phyloP scores from a whole-genome alignment of 2,797 vertebrate species.

The Pristis pectinata region DNA sequence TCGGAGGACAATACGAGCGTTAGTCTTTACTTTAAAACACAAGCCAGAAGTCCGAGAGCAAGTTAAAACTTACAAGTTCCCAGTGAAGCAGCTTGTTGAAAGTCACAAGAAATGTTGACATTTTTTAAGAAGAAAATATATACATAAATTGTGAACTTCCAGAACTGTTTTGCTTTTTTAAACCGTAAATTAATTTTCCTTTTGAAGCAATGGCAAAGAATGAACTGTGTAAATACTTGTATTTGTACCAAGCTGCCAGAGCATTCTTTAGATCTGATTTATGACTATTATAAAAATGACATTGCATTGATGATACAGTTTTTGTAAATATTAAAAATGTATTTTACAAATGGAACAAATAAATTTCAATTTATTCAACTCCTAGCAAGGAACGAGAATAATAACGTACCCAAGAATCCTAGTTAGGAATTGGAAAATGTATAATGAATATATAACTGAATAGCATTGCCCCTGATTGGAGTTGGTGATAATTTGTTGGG shows the following conservation, averaged over 20 bases:
- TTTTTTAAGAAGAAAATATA: not conserved
- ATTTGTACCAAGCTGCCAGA: not conserved
- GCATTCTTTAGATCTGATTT: not conserved
- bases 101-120: slow-evolving; percentile 76
- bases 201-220: no score
- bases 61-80: slow-evolving; percentile 64
- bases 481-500: not conserved
- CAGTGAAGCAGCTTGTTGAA: slow-evolving; percentile 69
- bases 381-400: not conserved
- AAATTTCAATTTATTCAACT: not conserved
- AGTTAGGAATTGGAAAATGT: not conserved
- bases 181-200: not conserved
- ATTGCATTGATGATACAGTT: not conserved
- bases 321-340: no score
- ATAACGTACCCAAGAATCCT: not conserved
- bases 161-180: not conserved
- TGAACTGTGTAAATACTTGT: not conserved
- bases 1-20: slow-evolving; percentile 74
- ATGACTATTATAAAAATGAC: no score
- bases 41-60: slow-evolving; percentile 68
- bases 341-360: no score
- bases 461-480: not conserved
- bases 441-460: not conserved
- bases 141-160: not conserved
- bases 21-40: slow-evolving; percentile 91